Conservation (phyloP, 2,888 invertebrate species). For the Drosophila mercatorum region DNA sequence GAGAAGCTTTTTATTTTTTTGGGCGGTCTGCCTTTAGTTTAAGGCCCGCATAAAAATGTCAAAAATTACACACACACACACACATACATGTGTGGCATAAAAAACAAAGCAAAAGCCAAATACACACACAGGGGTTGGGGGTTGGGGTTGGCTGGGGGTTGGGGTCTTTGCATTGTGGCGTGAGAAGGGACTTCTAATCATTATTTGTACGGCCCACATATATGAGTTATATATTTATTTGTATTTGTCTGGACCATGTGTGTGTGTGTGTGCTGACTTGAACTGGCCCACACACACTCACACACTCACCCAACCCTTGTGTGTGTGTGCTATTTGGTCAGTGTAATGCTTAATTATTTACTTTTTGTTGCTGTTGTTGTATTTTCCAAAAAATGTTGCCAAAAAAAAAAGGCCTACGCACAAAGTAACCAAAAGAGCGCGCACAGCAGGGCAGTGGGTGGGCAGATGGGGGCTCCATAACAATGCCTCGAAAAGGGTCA, state of each 20-base stretch:
- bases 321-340: constrained; percentile 72
- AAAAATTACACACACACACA: constrained; percentile 72
- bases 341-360: constrained; percentile 80
- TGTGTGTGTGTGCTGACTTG: constrained; percentile 37
- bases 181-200: constrained; percentile 74
- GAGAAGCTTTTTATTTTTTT: constrained; percentile 53
- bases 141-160: background rate
- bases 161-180: background rate
- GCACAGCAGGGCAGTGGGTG: background rate
- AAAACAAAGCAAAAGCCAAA: constrained; percentile 58
- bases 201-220: constrained; percentile 72
- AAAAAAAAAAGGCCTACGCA: constrained; percentile 50
- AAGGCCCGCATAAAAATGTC: constrained; percentile 79
- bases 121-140: constrained; percentile 28
- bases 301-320: background rate
- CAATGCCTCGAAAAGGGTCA: constrained; percentile 70
- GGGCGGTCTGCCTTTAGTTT: constrained; percentile 50
- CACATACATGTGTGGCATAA: constrained; percentile 29
- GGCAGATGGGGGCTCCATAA: constrained; percentile 13
- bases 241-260: constrained; percentile 70
- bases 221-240: constrained; percentile 71
- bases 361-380: constrained; percentile 56
- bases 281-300: constrained; percentile 20
- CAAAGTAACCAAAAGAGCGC: constrained; percentile 70
- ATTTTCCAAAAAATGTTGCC: constrained; percentile 47